Conservation (phyloP, 2,113 vertebrate species). For the Cichladusa arquata region DNA sequence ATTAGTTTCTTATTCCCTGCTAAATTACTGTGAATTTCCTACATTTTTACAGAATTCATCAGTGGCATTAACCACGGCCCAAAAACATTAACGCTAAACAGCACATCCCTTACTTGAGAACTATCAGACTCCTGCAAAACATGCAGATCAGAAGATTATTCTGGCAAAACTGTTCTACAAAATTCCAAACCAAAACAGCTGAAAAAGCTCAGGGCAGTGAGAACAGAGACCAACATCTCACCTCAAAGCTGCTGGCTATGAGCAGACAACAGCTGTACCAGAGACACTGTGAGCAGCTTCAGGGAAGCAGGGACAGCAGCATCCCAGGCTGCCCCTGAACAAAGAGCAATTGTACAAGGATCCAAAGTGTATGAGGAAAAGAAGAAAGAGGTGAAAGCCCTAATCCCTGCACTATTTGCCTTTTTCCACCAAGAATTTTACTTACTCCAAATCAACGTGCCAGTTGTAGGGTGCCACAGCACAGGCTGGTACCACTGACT, state of each 20-base stretch:
- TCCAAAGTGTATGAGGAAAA: background rate
- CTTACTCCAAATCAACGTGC: accelerated
- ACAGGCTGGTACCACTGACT: background rate
- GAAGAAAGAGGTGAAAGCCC: background rate
- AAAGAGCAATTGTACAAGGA: background rate
- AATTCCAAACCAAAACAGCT: background rate
- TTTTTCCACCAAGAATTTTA: background rate
- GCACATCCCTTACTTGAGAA: background rate
- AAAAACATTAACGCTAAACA: background rate
- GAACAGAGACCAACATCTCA: background rate
- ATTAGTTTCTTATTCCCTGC: conserved; percentile 6
- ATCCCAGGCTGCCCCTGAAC: background rate
- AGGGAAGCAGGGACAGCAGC: background rate
- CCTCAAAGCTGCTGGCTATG: background rate
- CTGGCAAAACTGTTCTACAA: background rate
- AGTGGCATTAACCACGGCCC: background rate
- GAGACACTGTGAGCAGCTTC: background rate
- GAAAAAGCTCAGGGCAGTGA: background rate
- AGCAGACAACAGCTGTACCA: background rate
- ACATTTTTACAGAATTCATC: conserved; percentile 21
- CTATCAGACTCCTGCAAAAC: background rate
- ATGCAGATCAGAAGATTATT: background rate
- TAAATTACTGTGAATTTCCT: conserved; percentile 10
- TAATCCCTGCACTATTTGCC: background rate
- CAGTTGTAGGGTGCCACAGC: background rate